Base-by-base conservation (phyloP, 2,113 vertebrate genomes). In the Lathamus discolor region DNA sequence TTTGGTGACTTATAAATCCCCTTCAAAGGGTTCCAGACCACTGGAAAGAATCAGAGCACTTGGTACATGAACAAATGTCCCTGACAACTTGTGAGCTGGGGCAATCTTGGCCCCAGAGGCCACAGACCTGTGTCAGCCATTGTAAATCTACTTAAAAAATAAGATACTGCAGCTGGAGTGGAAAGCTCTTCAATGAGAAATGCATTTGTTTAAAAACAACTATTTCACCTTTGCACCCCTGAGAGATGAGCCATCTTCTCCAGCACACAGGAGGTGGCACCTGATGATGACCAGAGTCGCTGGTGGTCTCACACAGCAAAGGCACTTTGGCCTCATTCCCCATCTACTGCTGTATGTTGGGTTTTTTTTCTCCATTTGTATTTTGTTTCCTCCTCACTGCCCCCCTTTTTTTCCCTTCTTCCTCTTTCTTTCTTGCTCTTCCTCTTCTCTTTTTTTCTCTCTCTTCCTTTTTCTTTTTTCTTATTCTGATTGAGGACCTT, bases 201-300 rank as follows among this genome's bases (percentile, higher is more conserved):
- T 12, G 11, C 88, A n/a, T 66, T 91, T 94, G 51, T 62, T 90
- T 92, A 68, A 78, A 93, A 94, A 63, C 59, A 83, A 37, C 79
- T 88, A 27, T 29, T 94, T 72, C 1, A 10, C 19, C 35, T 72
- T 62, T 61, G 35, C n/a, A 83, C 35, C 46, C 48, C 57, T 55
- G 29, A 72, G 77, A 62, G 39, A 18, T 88, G 31, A 31, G 54
- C 75, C 81, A 68, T 43, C 76, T 90, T 93, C 33, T 59, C 7
- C 16, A 44, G 52, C 2, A 4, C 37, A 23, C 25, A 51, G 39
- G 33, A 59, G 11, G 5, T 52, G 19, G 69, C 33, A 70, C 11
- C 20, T 4, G 5, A 22, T 83, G 29, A 9, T 68, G 55, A 67
- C 15, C 7, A 7, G 29, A 43, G 33, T 77, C 5, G 1, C 29